Evolutionary conservation across 1,140 invertebrate species (phyloP).

Genomic region (Cotesia typhae): DNA sequence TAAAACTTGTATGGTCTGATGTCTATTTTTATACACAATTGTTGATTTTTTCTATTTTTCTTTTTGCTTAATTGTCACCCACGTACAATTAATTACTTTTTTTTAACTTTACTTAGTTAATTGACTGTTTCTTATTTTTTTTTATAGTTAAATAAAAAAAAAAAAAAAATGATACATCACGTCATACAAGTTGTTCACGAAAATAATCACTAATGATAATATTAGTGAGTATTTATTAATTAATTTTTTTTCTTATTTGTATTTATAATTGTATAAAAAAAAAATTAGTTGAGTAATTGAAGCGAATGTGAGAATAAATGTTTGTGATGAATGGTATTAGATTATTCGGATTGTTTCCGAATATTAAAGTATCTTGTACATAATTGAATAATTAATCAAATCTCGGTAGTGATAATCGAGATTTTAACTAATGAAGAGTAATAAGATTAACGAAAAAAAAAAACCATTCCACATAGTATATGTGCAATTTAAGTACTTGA

Average conservation of each 20-base stretch:
- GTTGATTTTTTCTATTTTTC: slow-evolving; percentile 20
- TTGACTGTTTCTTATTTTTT: not conserved
- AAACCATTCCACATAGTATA: slow-evolving; percentile 48
- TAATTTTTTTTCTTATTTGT: too few species aligned
- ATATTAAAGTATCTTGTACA: not conserved
- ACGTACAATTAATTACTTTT: slow-evolving; percentile 19
- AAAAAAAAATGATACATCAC: slow-evolving; percentile 22
- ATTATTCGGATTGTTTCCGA: not conserved
- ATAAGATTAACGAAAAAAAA: slow-evolving; percentile 18
- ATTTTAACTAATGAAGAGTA: slow-evolving; percentile 1
- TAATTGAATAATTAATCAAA: slow-evolving; percentile 1
- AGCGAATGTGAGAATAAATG: not conserved
- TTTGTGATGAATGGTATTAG: not conserved
- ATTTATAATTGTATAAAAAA: too few species aligned
- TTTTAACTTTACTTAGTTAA: not conserved
- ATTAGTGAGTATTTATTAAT: too few species aligned
- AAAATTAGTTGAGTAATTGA: not conserved
- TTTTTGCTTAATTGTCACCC: slow-evolving; percentile 16
- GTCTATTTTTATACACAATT: slow-evolving; percentile 9
- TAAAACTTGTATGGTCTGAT: slow-evolving; percentile 47
- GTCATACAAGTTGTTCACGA: not conserved
- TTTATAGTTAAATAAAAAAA: slow-evolving; percentile 29
- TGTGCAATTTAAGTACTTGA: slow-evolving; percentile 39
- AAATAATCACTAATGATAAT: too few species aligned
- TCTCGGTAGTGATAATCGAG: slow-evolving; percentile 11